A percentile compares a stretch with the other conserved stretches of the same genome.
phyloP scores from a whole-genome alignment of 2,113 vertebrate genomes.

The Toxotes jaculatrix region DNA sequence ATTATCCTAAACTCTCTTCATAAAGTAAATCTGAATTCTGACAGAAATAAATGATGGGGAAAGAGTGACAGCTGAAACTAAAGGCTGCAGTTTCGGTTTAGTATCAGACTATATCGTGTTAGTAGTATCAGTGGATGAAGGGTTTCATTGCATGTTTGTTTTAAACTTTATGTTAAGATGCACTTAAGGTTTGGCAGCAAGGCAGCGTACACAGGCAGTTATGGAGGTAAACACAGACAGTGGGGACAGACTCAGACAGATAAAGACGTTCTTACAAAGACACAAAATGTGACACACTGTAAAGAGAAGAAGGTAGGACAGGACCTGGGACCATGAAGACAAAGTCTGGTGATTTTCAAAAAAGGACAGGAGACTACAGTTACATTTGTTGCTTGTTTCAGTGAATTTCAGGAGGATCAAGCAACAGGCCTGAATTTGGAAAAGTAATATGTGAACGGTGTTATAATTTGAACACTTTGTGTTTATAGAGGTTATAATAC shows the following conservation, averaged over 20 bases:
- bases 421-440: neutral
- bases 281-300: neutral
- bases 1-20: neutral
- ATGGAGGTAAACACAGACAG: constrained; percentile 16
- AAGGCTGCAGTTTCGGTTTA: neutral
- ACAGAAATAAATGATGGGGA: neutral
- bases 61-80: neutral
- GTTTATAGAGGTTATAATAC: neutral
- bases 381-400: neutral
- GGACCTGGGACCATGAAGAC: neutral
- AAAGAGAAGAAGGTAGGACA: neutral
- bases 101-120: neutral
- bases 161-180: constrained; percentile 67
- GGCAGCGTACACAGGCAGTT: constrained; percentile 61
- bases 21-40: neutral
- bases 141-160: constrained; percentile 20
- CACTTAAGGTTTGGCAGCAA: constrained; percentile 81
- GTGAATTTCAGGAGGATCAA: neutral
- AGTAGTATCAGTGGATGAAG: constrained; percentile 20
- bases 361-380: constrained; percentile 2
- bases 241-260: neutral
- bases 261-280: neutral
- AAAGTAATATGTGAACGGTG: neutral
- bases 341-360: neutral
- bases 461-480: neutral